Evolutionary conservation across 2,888 invertebrate species (phyloP).

Genomic region (Lumbricus terrestris): DNA sequence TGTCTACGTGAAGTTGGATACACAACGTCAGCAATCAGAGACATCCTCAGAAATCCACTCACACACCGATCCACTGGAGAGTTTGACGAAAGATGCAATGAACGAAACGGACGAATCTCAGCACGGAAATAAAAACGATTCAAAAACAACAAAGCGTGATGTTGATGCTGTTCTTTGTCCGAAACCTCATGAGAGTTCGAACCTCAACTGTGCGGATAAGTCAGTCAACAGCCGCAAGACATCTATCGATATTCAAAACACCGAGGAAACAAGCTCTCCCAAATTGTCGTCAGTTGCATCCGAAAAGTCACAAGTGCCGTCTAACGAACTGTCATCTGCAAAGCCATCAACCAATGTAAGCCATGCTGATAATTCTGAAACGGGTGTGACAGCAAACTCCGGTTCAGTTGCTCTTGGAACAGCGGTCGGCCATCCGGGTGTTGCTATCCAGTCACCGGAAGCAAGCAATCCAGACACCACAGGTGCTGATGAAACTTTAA

Average conservation of each 20-base stretch:
- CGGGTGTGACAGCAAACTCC: background rate
- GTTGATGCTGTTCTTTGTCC: background rate
- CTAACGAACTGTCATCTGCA: no score
- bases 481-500: background rate
- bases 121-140: background rate
- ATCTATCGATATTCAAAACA: background rate
- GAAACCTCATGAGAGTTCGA: background rate
- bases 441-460: background rate
- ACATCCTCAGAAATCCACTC: background rate
- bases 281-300: no score
- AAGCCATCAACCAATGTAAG: background rate
- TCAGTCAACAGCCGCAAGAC: background rate
- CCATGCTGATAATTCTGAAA: background rate
- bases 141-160: background rate
- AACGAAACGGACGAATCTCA: background rate
- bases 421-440: background rate
- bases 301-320: no score
- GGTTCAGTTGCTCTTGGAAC: background rate
- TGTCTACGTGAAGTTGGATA: background rate
- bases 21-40: background rate
- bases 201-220: background rate
- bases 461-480: background rate
- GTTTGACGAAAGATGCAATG: background rate
- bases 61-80: background rate
- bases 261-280: background rate